Evolutionary conservation across 35 echinoderm and acorn worm genomes (phyloP).

Genomic region (Eucidaris tribuloides): DNA sequence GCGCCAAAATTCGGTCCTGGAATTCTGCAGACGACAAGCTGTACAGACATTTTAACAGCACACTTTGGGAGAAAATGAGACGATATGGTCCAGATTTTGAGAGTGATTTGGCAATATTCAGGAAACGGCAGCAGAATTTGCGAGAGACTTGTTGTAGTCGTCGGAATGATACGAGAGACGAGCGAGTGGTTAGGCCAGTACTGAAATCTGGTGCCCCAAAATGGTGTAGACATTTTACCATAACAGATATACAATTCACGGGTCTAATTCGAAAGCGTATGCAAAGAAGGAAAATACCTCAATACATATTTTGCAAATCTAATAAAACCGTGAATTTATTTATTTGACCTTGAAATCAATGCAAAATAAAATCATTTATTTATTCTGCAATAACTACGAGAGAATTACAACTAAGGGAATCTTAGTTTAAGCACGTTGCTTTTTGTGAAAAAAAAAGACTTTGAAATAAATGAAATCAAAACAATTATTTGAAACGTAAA

Average conservation of each 20-base stretch:
- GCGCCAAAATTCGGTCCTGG: background rate
- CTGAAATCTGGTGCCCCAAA: background rate
- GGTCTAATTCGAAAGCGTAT: background rate
- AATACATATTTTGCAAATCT: too few species aligned
- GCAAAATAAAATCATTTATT: too few species aligned
- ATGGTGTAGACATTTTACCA: background rate
- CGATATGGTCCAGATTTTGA: conserved; percentile 13
- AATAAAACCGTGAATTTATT: too few species aligned
- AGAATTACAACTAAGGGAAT: too few species aligned
- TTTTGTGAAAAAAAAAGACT: too few species aligned
- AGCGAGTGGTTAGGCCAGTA: background rate
- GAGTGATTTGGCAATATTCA: background rate
- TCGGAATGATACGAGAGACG: background rate
- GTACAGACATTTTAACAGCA: conserved; percentile 26
- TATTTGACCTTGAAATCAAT: too few species aligned
- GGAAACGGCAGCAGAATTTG: background rate
- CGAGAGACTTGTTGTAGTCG: background rate
- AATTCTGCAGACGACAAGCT: conserved; percentile 2
- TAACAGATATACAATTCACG: background rate
- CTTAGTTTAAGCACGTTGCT: too few species aligned
- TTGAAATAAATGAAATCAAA: too few species aligned
- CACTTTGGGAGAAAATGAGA: conserved; percentile 16
- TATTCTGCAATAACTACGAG: too few species aligned
- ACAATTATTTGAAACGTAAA: too few species aligned
- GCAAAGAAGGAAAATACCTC: background rate